Evolutionary conservation across 35 echinoderm and acorn worm species (phyloP), one percentile per base, ranked within the genome.

Genomic region (Heliocidaris erythrogramma): DNA sequence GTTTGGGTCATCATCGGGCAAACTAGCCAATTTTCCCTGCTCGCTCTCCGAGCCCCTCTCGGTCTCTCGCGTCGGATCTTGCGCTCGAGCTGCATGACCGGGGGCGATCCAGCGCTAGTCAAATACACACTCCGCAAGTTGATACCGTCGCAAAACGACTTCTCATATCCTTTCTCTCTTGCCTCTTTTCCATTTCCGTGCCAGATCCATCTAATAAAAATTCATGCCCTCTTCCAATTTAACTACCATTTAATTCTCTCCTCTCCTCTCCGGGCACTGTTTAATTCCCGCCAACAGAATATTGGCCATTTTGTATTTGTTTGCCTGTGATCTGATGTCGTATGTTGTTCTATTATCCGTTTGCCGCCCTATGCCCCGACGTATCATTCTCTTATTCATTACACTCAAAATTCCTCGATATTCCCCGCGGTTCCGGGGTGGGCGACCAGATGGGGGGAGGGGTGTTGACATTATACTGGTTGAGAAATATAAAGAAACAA

Each of bases 191-290:
- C 47, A 32, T 47, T 89, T 89, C 47, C 87, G 87, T 89, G 87
- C 87, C 31, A 89, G 31, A 89, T 89, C 87, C 87, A 47, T 48
- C 87, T 89, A 89, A 89, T 89, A 89, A 89, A 89, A 89, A 89
- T 89, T 89, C 87, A 89, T 89, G 87, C 87, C 87, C 87, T 89
- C 87, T 89, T 47, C 87, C 87, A 89, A 89, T 89, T 89, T 89
- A 89, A 89, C 87, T 89, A 89, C 87, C 87, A 47, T 89, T 89
- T 89, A 89, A 89, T 89, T 89, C 87, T 89, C 87, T 32, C 87
- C 24, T 48, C 87, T 47, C 87, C 18, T 32, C 47, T 9, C 0
- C 32, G 31, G 47, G 87, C 31, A 32, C 31, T 32, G 87, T 89
- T 47, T 89, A 47, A 47, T 89, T 32, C 47, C 87, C 87, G 47